Evolutionary conservation across 2,888 invertebrate species (phyloP).

Genomic region (Pyrrhosoma nymphula): DNA sequence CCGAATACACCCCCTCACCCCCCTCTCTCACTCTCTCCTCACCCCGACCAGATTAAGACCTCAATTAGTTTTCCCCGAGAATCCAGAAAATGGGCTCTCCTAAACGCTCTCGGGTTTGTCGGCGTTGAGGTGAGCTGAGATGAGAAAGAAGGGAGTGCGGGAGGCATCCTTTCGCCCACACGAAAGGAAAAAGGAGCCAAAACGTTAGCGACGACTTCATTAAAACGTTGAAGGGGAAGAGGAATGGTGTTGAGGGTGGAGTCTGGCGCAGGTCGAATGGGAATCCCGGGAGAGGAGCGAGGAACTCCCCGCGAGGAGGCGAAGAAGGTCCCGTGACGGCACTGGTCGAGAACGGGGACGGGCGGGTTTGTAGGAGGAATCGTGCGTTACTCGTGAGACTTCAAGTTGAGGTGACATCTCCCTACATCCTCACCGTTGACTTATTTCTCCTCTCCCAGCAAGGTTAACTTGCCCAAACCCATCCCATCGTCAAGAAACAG

Average conservation of each 20-base stretch:
- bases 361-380: background rate
- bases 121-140: background rate
- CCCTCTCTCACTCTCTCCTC: no score
- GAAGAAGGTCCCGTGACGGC: background rate
- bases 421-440: background rate
- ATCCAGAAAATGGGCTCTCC: background rate
- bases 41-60: background rate
- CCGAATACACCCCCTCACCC: background rate
- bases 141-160: background rate
- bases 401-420: background rate
- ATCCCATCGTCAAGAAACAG: background rate
- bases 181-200: background rate
- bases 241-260: background rate
- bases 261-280: background rate
- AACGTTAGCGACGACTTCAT: background rate
- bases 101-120: background rate
- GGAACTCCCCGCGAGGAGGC: background rate
- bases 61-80: slow-evolving; percentile 8
- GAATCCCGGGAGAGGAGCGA: background rate
- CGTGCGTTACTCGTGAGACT: background rate
- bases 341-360: background rate
- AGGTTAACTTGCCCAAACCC: background rate
- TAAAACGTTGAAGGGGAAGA: background rate
- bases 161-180: background rate
- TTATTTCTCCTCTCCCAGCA: no score